A percentile compares a stretch with the other conserved stretches of the same genome.
These are phyloP conservation scores for Sebastes matsubarae DNA, from an alignment of 2,797 vertebrate genomes.

Conservation along the genomic window DNA sequence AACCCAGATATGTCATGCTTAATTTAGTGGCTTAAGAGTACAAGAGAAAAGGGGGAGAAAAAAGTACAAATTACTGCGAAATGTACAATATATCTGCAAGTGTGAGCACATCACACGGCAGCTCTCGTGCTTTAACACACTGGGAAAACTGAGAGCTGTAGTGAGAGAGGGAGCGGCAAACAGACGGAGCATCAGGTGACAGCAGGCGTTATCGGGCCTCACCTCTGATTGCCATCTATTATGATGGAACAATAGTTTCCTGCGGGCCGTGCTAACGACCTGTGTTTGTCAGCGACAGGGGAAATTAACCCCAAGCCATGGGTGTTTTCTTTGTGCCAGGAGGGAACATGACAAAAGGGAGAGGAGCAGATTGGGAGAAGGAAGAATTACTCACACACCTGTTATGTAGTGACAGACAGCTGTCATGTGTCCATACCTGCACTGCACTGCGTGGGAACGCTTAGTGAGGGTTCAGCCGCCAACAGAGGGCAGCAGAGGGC, in stretches of 20 bases:
- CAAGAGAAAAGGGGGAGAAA: conserved; percentile 46
- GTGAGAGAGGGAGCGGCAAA: conserved; percentile 24
- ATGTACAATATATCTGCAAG: conserved; percentile 51
- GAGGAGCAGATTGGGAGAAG: conserved; percentile 33
- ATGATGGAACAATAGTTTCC: conserved; percentile 79
- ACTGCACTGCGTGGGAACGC: conserved; percentile 3
- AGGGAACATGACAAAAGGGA: conserved; percentile 63
- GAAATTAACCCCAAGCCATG: conserved; percentile 77
- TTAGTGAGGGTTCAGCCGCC: conserved; percentile 34
- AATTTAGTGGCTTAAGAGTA: conserved; percentile 78
- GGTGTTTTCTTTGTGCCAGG: conserved; percentile 50
- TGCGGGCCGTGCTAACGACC: conserved; percentile 70
- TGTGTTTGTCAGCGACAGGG: conserved; percentile 77
- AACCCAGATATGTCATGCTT: conserved; percentile 82
- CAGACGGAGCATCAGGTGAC: conserved; percentile 76
- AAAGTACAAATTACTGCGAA: conserved; percentile 62
- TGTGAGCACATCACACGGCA: conserved; percentile 17
- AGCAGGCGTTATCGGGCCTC: conserved; percentile 84
- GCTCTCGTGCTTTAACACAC: conserved; percentile 1
- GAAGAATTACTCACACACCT: conserved; percentile 69
- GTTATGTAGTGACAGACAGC: conserved; percentile 70
- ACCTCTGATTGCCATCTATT: conserved; percentile 92
- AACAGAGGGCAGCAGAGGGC: conserved; percentile 84
- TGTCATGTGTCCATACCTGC: conserved; percentile 69
- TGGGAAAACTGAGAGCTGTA: conserved; percentile 11